Conservation (phyloP, 2,797 vertebrate species). For the Acanthurus leucopareius region DNA sequence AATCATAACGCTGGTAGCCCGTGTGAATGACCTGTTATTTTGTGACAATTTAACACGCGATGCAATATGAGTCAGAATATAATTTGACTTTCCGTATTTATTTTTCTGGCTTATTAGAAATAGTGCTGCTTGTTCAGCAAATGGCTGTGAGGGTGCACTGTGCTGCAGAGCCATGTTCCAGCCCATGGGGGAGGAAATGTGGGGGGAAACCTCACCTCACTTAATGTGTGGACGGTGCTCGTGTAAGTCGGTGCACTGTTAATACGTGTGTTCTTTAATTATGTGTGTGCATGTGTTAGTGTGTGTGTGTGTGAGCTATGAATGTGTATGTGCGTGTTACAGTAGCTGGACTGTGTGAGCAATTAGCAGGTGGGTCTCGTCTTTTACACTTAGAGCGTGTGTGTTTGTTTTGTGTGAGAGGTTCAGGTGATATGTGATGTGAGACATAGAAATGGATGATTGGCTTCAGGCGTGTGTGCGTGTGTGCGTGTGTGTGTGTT, state of each 20-base stretch:
- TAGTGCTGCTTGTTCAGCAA: conserved; percentile 65
- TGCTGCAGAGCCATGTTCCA: conserved; percentile 57
- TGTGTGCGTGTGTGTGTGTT: conserved; percentile 1
- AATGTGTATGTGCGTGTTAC: conserved; percentile 52
- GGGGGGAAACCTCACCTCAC: conserved; percentile 45
- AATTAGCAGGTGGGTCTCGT: conserved; percentile 77
- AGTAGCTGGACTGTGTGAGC: conserved; percentile 70
- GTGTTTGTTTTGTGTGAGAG: conserved; percentile 75
- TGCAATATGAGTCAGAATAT: conserved; percentile 63
- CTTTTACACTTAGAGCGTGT: conserved; percentile 64
- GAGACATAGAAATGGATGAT: conserved; percentile 47
- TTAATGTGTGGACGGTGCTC: conserved; percentile 31
- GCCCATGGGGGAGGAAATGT: conserved; percentile 50
- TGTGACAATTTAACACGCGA: conserved; percentile 60
- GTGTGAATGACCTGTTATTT: conserved; percentile 56
- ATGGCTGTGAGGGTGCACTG: conserved; percentile 64
- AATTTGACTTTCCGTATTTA: conserved; percentile 79
- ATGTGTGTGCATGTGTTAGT: conserved; percentile 32
- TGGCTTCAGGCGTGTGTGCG: conserved; percentile 11
- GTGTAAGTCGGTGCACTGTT: conserved; percentile 37
- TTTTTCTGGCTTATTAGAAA: conserved; percentile 79
- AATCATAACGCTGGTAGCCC: conserved; percentile 39
- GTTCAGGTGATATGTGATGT: conserved; percentile 65
- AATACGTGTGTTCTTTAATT: conserved; percentile 48
- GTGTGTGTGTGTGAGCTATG: conserved; percentile 35